Conservation (phyloP, 2,797 vertebrate genomes). For the Crax fasciolata region DNA sequence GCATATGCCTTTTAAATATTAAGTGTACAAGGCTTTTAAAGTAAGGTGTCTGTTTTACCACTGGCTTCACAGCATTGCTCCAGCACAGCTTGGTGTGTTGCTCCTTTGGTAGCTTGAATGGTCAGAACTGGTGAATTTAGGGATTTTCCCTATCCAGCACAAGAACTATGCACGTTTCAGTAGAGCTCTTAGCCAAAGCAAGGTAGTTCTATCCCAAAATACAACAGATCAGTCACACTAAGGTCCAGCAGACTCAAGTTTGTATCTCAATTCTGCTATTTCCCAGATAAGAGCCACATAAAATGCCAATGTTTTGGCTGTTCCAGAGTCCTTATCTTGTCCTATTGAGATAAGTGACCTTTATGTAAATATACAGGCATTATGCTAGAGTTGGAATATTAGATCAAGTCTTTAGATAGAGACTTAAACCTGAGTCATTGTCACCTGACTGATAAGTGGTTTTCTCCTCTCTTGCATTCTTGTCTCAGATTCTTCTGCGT, state of each 20-base stretch:
- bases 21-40: not conserved
- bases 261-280: not conserved
- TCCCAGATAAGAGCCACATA: not conserved
- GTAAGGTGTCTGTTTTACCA: not conserved
- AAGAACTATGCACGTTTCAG: not conserved
- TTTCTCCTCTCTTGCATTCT: not conserved
- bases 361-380: not conserved
- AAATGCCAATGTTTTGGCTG: not conserved
- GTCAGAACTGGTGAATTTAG: not conserved
- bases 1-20: fast-evolving
- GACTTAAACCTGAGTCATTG: not conserved
- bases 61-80: not conserved
- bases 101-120: fast-evolving
- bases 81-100: not conserved
- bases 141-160: not conserved
- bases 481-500: not conserved
- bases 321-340: not conserved
- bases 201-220: not conserved
- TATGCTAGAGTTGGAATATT: not conserved
- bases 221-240: not conserved
- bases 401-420: not conserved
- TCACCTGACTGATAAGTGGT: fast-evolving
- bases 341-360: not conserved
- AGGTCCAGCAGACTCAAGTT: not conserved
- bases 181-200: not conserved